phyloP scores from a whole-genome alignment of 2,888 invertebrate genomes.

The Dioctria linearis region DNA sequence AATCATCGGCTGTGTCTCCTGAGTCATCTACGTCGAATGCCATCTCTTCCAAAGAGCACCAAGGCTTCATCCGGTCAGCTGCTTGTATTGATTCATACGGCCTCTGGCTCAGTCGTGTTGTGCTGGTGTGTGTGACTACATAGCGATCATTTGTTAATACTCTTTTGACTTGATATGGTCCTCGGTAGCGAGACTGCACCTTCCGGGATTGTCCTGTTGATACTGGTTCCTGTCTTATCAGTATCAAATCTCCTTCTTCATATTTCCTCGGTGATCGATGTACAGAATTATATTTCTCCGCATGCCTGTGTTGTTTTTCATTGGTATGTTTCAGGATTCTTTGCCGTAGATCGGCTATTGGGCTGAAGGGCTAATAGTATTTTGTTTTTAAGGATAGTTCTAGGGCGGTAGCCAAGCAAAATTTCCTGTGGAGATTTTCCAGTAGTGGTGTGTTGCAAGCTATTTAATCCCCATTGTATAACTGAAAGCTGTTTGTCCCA shows the following conservation, averaged over 20 bases:
- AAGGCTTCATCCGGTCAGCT: not conserved
- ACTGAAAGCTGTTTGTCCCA: constrained; percentile 11
- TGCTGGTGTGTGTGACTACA: not conserved
- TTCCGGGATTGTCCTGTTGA: constrained; percentile 28
- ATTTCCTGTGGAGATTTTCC: not conserved
- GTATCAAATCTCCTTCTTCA: constrained; percentile 12
- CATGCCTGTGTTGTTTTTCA: not conserved
- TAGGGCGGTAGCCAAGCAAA: not conserved
- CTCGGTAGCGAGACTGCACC: not conserved
- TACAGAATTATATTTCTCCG: not conserved
- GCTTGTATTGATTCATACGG: not conserved
- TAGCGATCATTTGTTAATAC: constrained; percentile 8
- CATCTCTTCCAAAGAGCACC: not conserved
- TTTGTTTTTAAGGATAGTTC: constrained; percentile 15
- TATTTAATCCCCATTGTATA: constrained; percentile 11
- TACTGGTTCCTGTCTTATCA: constrained; percentile 13
- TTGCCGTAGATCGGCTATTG: not conserved
- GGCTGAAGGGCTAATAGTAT: not conserved
- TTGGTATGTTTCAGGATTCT: not conserved
- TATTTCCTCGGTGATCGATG: not conserved
- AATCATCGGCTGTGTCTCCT: no score
- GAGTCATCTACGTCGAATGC: no score
- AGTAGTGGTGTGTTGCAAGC: not conserved
- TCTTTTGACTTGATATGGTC: constrained; percentile 10
- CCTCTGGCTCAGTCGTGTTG: not conserved